Conservation (phyloP, 1,140 invertebrate species). For the Zaprionus kolodkinae region DNA sequence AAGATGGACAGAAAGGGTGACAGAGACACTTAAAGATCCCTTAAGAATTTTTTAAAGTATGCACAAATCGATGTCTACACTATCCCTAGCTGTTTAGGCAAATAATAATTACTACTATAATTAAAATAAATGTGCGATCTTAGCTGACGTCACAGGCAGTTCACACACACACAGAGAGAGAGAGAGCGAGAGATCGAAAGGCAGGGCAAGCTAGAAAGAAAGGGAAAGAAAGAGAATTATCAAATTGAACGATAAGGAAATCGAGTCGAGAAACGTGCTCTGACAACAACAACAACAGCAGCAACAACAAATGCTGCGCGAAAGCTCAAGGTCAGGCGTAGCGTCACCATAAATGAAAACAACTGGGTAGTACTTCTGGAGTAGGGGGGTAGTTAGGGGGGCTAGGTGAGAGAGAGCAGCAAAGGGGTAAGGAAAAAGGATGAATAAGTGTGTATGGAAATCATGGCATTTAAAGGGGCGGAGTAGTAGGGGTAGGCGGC, state of each 20-base stretch:
- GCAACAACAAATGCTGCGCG: constrained; percentile 44
- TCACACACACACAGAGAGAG: background rate
- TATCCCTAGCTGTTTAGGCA: too few relatives aligned
- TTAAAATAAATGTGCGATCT: too few relatives aligned
- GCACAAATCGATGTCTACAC: too few relatives aligned
- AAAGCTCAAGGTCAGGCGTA: constrained; percentile 80
- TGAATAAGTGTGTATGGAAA: background rate
- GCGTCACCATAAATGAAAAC: constrained; percentile 78
- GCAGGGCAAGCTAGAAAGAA: background rate
- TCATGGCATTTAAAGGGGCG: too few relatives aligned
- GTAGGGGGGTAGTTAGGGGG: background rate
- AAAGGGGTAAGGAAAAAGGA: background rate
- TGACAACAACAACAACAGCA: constrained; percentile 49
- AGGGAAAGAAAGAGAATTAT: constrained; percentile 2
- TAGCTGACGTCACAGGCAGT: too few relatives aligned
- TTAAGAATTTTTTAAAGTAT: too few relatives aligned
- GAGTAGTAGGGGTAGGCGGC: background rate
- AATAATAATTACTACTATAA: too few relatives aligned
- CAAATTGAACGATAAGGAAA: constrained; percentile 58
- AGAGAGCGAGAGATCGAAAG: background rate
- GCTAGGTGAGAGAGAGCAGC: too few relatives aligned
- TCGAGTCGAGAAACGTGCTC: constrained; percentile 61
- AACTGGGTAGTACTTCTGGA: constrained; percentile 7
- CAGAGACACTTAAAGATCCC: too few relatives aligned
- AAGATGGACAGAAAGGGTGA: too few relatives aligned